These are phyloP conservation scores for Agrotis exclamationis DNA, from an alignment of 2,888 invertebrate genomes.

Conservation along the genomic window DNA sequence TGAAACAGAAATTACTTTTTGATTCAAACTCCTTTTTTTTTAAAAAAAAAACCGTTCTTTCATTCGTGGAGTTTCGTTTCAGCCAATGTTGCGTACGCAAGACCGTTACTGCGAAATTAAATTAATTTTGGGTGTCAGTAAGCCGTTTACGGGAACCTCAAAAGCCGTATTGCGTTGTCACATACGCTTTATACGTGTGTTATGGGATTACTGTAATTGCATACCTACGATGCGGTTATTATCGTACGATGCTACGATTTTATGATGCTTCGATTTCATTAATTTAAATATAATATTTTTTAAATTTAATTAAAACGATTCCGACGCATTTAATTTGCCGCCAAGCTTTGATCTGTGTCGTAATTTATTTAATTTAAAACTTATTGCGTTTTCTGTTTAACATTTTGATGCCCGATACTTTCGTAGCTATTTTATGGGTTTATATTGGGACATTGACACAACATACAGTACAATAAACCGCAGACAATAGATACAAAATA, in stretches of 20 bases:
- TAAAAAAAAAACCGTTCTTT: constrained; percentile 49
- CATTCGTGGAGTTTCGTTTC: constrained; percentile 37
- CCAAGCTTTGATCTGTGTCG: constrained; percentile 27
- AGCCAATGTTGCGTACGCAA: constrained; percentile 54
- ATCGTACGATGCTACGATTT: constrained; percentile 51
- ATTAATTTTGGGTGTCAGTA: constrained; percentile 70
- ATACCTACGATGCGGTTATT: constrained; percentile 75
- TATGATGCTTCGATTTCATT: constrained; percentile 57
- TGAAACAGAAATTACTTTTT: constrained; percentile 21
- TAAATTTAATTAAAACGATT: constrained; percentile 55
- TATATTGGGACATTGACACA: constrained; percentile 18
- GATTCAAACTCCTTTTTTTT: constrained; percentile 16
- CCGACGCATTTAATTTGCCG: constrained; percentile 40
- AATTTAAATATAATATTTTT: constrained; percentile 64
- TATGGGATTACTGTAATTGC: constrained; percentile 80
- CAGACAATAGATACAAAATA: constrained; percentile 1
- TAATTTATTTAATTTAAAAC: constrained; percentile 35
- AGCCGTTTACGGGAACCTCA: constrained; percentile 71
- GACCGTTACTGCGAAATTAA: constrained; percentile 72
- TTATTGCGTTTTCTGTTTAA: constrained; percentile 8
- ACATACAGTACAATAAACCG: constrained; percentile 16
- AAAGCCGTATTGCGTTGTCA: constrained; percentile 74
- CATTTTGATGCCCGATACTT: constrained; percentile 1
- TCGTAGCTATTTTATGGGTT: constrained; percentile 2
- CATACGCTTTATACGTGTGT: constrained; percentile 56